These are phyloP conservation scores for Drosophila percnosoma DNA, from an alignment of 2,888 invertebrate species.

Conservation along the genomic window DNA sequence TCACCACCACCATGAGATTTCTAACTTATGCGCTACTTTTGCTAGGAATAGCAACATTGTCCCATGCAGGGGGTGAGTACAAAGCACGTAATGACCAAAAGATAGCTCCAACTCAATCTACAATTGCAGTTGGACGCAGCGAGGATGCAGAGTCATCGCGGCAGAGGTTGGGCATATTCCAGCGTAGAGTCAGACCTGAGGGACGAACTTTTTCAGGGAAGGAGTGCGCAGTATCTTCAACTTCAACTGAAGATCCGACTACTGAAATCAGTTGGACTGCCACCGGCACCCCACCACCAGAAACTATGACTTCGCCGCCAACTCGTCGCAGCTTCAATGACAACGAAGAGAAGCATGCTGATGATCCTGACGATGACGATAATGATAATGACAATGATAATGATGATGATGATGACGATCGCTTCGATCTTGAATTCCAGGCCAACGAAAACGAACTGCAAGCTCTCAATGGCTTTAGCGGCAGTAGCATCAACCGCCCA, in stretches of 20 bases:
- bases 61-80: conserved; percentile 64
- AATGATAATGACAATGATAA: conserved; percentile 24
- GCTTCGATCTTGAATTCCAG: conserved; percentile 1
- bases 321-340: not conserved
- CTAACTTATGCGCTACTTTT: conserved; percentile 45
- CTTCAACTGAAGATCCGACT: fast-evolving
- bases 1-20: conserved; percentile 48
- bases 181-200: conserved; percentile 12
- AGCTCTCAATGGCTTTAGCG: not conserved
- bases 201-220: conserved; percentile 10
- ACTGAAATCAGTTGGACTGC: too few species aligned
- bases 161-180: conserved; percentile 22
- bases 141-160: conserved; percentile 25
- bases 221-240: fast-evolving
- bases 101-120: not conserved
- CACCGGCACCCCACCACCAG: fast-evolving
- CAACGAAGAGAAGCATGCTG: conserved; percentile 8
- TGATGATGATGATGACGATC: conserved; percentile 25
- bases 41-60: conserved; percentile 47
- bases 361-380: conserved; percentile 15
- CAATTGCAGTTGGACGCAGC: conserved; percentile 31
- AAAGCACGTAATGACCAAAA: not conserved
- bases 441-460: conserved; percentile 12
- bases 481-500: conserved; percentile 9
- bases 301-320: fast-evolving